Conservation (phyloP, 2,113 vertebrate genomes). For the Alosa alosa region DNA sequence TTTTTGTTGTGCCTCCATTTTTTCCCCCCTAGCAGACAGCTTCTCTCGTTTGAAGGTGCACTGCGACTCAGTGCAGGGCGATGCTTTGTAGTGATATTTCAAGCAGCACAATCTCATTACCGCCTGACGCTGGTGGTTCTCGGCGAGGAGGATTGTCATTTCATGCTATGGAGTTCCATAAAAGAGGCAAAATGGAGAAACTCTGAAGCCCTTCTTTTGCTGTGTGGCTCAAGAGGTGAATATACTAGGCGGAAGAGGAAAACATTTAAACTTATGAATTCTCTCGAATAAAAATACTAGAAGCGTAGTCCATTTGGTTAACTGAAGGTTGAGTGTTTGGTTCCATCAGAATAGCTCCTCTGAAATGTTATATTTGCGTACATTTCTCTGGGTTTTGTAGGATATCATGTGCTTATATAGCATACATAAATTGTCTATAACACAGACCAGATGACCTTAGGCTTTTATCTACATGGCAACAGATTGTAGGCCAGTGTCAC, state of each 20-base stretch:
- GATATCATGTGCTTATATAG: neutral
- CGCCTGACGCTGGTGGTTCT: slow-evolving; percentile 66
- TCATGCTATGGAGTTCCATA: slow-evolving; percentile 64
- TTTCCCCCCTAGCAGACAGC: slow-evolving; percentile 11
- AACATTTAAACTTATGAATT: neutral
- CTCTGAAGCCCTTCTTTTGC: slow-evolving; percentile 63
- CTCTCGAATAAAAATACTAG: neutral
- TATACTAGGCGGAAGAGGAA: slow-evolving; percentile 47
- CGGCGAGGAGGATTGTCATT: slow-evolving; percentile 69
- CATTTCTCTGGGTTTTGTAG: neutral
- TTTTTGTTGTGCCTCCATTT: slow-evolving; percentile 63
- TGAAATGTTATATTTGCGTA: neutral
- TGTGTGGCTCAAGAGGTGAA: slow-evolving; percentile 61
- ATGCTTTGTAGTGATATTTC: slow-evolving; percentile 73
- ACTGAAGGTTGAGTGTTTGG: neutral
- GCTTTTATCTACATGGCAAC: neutral
- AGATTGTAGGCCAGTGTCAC: slow-evolving; percentile 40
- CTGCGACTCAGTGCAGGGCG: slow-evolving; percentile 63
- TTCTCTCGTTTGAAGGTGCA: slow-evolving; percentile 64
- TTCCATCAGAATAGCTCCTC: neutral
- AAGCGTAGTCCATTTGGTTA: neutral
- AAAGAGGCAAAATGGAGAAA: slow-evolving; percentile 57
- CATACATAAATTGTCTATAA: neutral
- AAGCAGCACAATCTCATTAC: slow-evolving; percentile 73
- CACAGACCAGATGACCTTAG: neutral